Conservation (phyloP, 2,888 invertebrate genomes). For the Aphidoletes aphidimyza region DNA sequence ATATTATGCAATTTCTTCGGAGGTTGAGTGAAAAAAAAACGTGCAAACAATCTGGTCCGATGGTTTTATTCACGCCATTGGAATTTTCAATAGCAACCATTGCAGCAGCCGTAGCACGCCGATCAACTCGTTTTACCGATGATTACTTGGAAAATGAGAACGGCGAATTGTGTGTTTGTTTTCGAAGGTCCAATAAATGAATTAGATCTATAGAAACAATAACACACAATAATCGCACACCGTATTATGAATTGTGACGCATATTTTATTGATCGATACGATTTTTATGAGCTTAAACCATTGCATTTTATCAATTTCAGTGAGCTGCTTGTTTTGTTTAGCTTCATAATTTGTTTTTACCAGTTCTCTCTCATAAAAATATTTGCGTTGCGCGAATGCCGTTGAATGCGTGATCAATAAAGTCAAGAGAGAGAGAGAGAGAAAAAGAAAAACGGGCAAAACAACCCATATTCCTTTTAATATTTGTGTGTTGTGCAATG, state of each 20-base stretch:
- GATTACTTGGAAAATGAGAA: not conserved
- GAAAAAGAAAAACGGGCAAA: not conserved
- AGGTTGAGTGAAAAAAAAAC: too few relatives aligned
- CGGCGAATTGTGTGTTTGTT: not conserved
- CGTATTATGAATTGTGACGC: constrained; percentile 45
- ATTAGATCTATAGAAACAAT: not conserved
- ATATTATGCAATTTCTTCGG: constrained; percentile 44
- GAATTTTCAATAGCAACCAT: not conserved
- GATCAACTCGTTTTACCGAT: constrained; percentile 29
- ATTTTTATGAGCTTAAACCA: not conserved
- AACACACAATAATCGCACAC: not conserved
- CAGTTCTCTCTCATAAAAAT: constrained; percentile 24
- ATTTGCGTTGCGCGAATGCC: not conserved
- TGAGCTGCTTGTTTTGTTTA: not conserved
- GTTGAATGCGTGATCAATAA: constrained; percentile 15
- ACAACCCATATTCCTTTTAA: not conserved
- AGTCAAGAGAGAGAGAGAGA: not conserved
- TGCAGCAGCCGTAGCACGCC: not conserved
- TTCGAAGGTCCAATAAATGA: constrained; percentile 27
- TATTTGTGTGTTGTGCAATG: constrained; percentile 20
- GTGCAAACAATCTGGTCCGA: not conserved
- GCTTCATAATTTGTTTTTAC: not conserved
- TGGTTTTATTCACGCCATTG: constrained; percentile 39
- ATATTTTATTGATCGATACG: constrained; percentile 3
- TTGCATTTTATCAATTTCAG: constrained; percentile 46